These are phyloP conservation scores for Sylvia atricapilla DNA, from an alignment of 2,113 vertebrate genomes.

Conservation along the genomic window DNA sequence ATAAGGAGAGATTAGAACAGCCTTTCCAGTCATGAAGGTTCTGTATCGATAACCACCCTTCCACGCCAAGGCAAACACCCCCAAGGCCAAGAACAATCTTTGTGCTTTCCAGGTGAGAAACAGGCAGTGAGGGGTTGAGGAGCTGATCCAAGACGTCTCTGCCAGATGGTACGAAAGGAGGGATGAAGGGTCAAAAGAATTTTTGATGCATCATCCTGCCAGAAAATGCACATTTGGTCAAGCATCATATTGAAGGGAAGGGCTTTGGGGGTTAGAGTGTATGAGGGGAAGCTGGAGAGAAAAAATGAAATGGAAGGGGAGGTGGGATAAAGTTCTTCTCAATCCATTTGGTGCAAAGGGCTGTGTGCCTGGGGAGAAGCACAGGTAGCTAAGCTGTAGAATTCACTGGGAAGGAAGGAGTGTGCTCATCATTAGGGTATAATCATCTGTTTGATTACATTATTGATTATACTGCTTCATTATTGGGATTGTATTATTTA, in stretches of 20 bases:
- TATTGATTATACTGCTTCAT: neutral
- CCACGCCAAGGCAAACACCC: neutral
- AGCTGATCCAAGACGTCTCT: neutral
- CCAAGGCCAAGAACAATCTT: neutral
- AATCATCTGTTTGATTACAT: neutral
- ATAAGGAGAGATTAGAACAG: neutral
- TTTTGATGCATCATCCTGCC: neutral
- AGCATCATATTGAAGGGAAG: accelerated
- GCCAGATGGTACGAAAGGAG: neutral
- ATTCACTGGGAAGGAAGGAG: neutral
- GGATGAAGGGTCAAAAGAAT: neutral
- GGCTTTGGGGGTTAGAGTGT: neutral
- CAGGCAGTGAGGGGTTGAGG: neutral
- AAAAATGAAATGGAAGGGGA: accelerated
- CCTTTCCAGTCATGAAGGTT: neutral
- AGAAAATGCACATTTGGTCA: neutral
- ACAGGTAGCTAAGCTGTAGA: neutral
- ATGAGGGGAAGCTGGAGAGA: neutral
- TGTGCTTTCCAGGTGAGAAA: neutral
- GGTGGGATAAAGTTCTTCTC: neutral
- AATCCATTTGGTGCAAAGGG: neutral
- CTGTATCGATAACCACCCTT: neutral
- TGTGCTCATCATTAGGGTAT: neutral
- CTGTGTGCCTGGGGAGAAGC: neutral
- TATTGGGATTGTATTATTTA: neutral